These are phyloP conservation scores for Ophion costatus DNA, from an alignment of 2,888 invertebrate species.

Conservation along the genomic window DNA sequence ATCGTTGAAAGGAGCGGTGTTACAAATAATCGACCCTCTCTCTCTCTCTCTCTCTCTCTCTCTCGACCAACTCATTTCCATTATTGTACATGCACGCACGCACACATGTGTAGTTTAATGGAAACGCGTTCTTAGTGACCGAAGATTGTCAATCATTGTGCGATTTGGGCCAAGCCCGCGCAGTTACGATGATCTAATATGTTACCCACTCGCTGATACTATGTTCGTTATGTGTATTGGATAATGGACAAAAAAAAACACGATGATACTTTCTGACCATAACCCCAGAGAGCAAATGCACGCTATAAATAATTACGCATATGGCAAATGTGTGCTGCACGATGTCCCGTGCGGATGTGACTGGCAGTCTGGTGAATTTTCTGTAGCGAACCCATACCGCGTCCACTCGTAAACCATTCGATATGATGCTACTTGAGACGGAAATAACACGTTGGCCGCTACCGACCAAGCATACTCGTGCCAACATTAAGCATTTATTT, in stretches of 20 bases:
- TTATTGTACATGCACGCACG: constrained; percentile 11
- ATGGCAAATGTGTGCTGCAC: constrained; percentile 62
- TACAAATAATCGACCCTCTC: constrained; percentile 50
- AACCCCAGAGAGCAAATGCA: constrained; percentile 65
- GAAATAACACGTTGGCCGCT: constrained; percentile 58
- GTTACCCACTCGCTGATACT: constrained; percentile 51
- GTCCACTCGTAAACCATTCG: constrained; percentile 49
- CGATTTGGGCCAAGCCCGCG: constrained; percentile 75
- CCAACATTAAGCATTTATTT: constrained; percentile 30
- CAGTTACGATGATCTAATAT: constrained; percentile 73
- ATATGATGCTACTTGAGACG: constrained; percentile 65
- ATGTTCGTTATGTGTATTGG: constrained; percentile 4
- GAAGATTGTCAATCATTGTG: constrained; percentile 72
- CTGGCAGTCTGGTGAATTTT: constrained; percentile 45
- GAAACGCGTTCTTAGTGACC: constrained; percentile 70
- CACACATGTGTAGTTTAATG: constrained; percentile 35
- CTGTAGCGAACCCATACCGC: constrained; percentile 33
- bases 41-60: constrained; percentile 3
- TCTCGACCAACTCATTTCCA: constrained; percentile 36
- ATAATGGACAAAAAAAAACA: constrained; percentile 5
- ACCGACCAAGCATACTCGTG: constrained; percentile 12
- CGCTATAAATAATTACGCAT: constrained; percentile 74
- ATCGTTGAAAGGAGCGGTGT: constrained; percentile 72
- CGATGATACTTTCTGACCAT: constrained; percentile 31
- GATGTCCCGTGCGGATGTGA: constrained; percentile 68